Evolutionary conservation across 2,888 invertebrate species (phyloP), one percentile per base, ranked within the genome.

Genomic region (Conistra vaccinii): DNA sequence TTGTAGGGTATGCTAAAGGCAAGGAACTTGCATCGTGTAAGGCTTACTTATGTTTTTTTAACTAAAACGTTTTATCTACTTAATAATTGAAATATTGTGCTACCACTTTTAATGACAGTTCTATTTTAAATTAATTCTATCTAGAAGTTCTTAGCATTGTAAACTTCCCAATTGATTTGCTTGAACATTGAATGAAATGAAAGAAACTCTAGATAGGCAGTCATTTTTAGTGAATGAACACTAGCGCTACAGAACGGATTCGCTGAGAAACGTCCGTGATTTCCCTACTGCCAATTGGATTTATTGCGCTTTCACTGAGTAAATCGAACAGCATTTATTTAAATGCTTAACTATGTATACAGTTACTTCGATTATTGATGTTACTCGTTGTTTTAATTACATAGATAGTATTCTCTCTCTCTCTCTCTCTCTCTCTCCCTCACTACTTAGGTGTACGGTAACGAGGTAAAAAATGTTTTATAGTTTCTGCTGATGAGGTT

Each of bases 161-260:
- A 78, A 42, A 51, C 17, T 20, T 14, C 32, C 10, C 35, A 51
- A 23, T 51, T 2, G 26, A 42, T 51, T 29, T 14, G 23, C 17
- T 10, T 42, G 20, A 45, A 61, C 53, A 29, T 26, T 48, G 60
- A 63, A 63, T 51, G 48, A 55, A 63, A 63, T 51, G 48, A 55
- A 77, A 62, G n/a, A 57, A 69, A 32, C 53, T 60, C 9, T 42
- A 60, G 39, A 55, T 29, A 78, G 55, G 9, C 32, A 17, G 71
- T 55, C 48, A 71, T 80, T 83, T 57, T 48, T 71, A 35, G 26
- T 75, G 61, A 80, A 75, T 65, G 84, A 80, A 57, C 55, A 57
- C 74, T 58, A 65, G 63, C 53, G 51, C 67, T 42, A 29, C 55
- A 45, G 32, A 70, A 69, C 55, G 63, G 69, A 70, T 74, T 68